Conservation (phyloP, 2,797 vertebrate species). For the Spea hammondii region DNA sequence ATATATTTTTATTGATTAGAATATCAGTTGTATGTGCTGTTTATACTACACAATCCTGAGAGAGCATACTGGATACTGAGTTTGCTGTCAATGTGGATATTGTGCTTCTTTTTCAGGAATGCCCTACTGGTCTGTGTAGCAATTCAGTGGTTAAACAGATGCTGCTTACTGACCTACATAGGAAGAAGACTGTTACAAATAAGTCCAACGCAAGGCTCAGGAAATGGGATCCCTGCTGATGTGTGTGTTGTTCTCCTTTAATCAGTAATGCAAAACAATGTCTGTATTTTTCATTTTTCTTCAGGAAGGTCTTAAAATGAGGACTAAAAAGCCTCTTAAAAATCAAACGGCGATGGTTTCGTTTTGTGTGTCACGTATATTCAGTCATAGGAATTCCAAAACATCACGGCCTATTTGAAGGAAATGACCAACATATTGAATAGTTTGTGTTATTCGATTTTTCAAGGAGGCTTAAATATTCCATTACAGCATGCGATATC, state of each 20-base stretch:
- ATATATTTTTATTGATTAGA: constrained; percentile 20
- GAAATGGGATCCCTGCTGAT: constrained; percentile 24
- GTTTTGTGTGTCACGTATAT: no score
- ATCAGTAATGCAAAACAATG: constrained; percentile 4
- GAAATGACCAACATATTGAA: no score
- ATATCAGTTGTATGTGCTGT: background rate
- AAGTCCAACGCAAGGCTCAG: constrained; percentile 30
- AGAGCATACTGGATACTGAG: background rate
- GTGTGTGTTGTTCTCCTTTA: background rate
- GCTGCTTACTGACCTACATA: constrained; percentile 51
- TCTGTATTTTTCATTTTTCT: background rate
- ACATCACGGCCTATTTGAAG: no score
- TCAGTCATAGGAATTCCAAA: no score
- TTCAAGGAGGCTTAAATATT: no score
- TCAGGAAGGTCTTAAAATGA: background rate
- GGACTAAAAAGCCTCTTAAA: background rate
- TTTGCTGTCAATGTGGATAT: constrained; percentile 24
- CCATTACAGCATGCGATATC: no score
- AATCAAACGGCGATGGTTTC: background rate
- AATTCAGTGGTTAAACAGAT: constrained; percentile 46
- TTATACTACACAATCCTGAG: background rate
- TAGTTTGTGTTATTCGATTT: no score
- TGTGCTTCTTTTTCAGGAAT: constrained; percentile 9
- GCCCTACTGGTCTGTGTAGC: constrained; percentile 10
- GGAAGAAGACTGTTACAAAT: constrained; percentile 42